These are phyloP conservation scores for Conopomorpha cramerella DNA, from an alignment of 1,140 invertebrate species.

Conservation along the genomic window DNA sequence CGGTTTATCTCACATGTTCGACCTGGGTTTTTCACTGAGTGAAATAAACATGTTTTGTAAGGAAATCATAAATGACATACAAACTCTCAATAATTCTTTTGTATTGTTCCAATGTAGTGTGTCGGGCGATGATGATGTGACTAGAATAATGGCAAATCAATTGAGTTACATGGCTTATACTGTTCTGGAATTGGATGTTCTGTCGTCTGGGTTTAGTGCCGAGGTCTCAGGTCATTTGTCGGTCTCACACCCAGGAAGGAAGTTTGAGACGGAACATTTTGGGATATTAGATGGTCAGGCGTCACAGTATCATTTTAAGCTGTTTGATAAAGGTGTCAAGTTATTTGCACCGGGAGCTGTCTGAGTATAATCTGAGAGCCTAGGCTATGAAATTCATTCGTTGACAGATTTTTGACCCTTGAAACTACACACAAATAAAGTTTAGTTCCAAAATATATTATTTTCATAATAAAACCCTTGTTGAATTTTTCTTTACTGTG, in stretches of 20 bases:
- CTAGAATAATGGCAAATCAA: conserved; percentile 60
- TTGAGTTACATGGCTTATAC: conserved; percentile 67
- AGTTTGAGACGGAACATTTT: conserved; percentile 37
- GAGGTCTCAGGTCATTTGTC: conserved; percentile 71
- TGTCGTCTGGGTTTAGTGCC: conserved; percentile 69
- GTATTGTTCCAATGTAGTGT: conserved; percentile 33
- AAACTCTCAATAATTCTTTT: conserved; percentile 25
- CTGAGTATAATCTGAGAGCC: too few relatives aligned
- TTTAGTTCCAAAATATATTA: conserved; percentile 5
- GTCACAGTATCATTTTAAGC: conserved; percentile 66
- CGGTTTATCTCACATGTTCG: conserved; percentile 70
- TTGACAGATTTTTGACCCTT: too few relatives aligned
- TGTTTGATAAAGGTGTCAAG: conserved; percentile 73
- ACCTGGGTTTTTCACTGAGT: conserved; percentile 61
- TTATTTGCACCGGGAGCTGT: conserved; percentile 67
- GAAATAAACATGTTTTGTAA: conserved; percentile 62
- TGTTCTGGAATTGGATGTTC: conserved; percentile 64
- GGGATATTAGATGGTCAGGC: conserved; percentile 36
- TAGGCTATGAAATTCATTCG: too few relatives aligned
- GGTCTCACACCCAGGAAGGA: conserved; percentile 51
- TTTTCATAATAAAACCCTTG: conserved; percentile 2
- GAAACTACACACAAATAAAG: too few relatives aligned
- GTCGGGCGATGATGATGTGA: conserved; percentile 60
- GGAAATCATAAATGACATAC: conserved; percentile 39
- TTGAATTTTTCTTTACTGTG: too few relatives aligned